A percentile compares a stretch with the other conserved stretches of the same genome.
phyloP scores from a whole-genome alignment of 1,140 invertebrate species.

The Chironomus striatipennis region DNA sequence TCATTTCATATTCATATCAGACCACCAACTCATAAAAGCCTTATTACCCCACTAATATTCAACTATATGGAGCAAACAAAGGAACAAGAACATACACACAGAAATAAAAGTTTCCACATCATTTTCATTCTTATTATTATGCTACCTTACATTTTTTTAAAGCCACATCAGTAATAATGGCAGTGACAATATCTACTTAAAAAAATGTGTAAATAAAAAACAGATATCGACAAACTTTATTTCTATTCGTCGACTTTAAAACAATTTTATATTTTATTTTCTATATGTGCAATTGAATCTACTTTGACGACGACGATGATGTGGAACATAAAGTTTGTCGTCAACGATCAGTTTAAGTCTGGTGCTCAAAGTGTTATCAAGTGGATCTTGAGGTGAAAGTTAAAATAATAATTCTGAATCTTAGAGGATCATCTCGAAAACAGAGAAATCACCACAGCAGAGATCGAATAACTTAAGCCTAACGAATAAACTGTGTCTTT shows the following conservation, averaged over 20 bases:
- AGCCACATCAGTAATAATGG: background rate
- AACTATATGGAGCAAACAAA: no score
- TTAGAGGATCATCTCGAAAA: no score
- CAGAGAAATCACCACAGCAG: background rate
- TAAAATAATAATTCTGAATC: background rate
- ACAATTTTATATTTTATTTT: background rate
- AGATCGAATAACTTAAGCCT: constrained; percentile 21
- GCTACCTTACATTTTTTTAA: background rate
- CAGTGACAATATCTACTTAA: background rate
- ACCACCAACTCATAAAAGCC: no score
- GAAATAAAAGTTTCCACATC: background rate
- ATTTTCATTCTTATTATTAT: background rate
- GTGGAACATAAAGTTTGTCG: background rate
- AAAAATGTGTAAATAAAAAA: background rate
- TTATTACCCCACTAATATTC: no score
- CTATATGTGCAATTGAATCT: background rate
- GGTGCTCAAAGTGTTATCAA: background rate
- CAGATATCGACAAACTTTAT: background rate
- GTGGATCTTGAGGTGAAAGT: background rate
- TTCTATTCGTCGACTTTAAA: constrained; percentile 1
- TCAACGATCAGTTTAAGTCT: constrained; percentile 1
- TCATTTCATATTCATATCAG: no score
- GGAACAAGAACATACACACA: background rate
- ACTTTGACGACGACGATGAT: background rate
- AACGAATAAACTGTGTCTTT: constrained; percentile 17